phyloP scores from a whole-genome alignment of 2,888 invertebrate genomes.

The Pseudeuparius sepicola region DNA sequence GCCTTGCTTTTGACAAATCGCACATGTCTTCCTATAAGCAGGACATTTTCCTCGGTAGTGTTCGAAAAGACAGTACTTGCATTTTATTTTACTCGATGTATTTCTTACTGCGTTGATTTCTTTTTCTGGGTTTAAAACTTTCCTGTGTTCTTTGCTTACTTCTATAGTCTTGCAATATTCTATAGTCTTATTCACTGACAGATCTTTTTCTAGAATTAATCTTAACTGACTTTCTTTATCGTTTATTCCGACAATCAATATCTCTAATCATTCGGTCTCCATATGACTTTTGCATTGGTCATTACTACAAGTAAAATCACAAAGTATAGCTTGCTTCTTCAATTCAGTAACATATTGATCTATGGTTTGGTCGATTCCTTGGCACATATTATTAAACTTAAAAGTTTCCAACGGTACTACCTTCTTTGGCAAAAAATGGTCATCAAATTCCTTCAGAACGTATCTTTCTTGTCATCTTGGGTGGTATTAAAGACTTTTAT shows the following conservation, averaged over 20 bases:
- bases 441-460: constrained; percentile 11
- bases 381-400: constrained; percentile 17
- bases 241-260: too few relatives aligned
- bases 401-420: constrained; percentile 17
- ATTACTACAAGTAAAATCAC: constrained; percentile 6
- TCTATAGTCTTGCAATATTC: too few relatives aligned
- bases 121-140: too few relatives aligned
- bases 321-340: constrained; percentile 6
- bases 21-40: constrained; percentile 9
- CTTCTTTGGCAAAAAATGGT: constrained; percentile 16
- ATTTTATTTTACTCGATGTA: too few relatives aligned
- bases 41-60: constrained; percentile 5
- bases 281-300: constrained; percentile 4
- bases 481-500: constrained; percentile 16
- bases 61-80: too few relatives aligned
- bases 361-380: constrained; percentile 12
- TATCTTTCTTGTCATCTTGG: constrained; percentile 4
- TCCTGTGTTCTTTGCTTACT: too few relatives aligned
- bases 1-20: constrained; percentile 5
- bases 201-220: too few relatives aligned
- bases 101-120: too few relatives aligned
- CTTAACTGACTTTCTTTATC: too few relatives aligned
- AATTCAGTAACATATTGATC: constrained; percentile 10
- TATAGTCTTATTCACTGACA: too few relatives aligned
- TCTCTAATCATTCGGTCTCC: constrained; percentile 9